Base-by-base conservation (phyloP, 2,888 invertebrate species). In the Seira ritae region DNA sequence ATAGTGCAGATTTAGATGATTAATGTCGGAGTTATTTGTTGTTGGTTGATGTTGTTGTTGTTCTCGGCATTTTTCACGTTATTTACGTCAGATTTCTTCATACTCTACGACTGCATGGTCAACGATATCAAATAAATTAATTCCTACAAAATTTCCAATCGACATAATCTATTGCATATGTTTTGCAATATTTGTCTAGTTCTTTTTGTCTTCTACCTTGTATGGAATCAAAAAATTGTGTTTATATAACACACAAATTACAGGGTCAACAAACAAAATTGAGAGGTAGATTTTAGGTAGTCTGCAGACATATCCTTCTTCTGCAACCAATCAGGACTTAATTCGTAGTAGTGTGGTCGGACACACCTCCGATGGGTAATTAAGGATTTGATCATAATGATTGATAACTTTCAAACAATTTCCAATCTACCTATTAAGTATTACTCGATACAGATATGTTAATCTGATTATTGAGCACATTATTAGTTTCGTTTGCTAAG, bases 321-420 rank as follows among this genome's bases (percentile, higher is more conserved):
- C 3, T 46, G 31, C 17, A 37, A 20, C 80, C 80, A 80, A 80
- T 80, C 80, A 37, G 10, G 17, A 31, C 6, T 20, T 19, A 50
- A 31, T 22, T 80, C 50, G n/a, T 8, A 55, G 72, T 60, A 66
- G 65, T 74, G 74, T 68, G 62, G 62, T 42, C 23, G 23, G 80
- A 80, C 80, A 80, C 80, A 80, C 80, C 80, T 74, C 70, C 80
- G 67, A n/a, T n/a, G n/a, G n/a, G n/a, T n/a, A n/a, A n/a, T n/a
- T n/a, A n/a, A n/a, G n/a, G n/a, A n/a, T n/a, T n/a, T n/a, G n/a
- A n/a, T n/a, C n/a, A n/a, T n/a, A n/a, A n/a, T n/a, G n/a, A n/a
- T n/a, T n/a, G n/a, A n/a, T 50, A 50, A 50, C 50, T 50, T 50
- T 50, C 50, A 50, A 50, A 31, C 50, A 50, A 50, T 50, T 50